These are phyloP conservation scores for Holcopasites calliopsidis DNA, from an alignment of 1,140 invertebrate genomes.

Conservation along the genomic window DNA sequence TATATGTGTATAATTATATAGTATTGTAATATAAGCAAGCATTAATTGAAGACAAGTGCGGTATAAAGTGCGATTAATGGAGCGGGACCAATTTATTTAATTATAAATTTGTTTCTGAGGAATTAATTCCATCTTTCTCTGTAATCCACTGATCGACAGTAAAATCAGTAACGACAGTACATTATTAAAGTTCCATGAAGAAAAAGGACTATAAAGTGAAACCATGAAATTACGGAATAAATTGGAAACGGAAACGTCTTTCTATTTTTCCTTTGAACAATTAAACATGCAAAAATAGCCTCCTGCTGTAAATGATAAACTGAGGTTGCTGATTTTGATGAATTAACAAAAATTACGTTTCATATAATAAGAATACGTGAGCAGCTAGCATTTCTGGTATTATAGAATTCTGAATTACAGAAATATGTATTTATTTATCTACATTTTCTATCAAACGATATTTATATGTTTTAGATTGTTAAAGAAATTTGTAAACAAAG, in stretches of 20 bases:
- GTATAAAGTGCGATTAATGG: constrained; percentile 57
- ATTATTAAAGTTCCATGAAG: constrained; percentile 21
- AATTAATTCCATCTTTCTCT: not conserved
- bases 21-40: constrained; percentile 39
- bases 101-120: constrained; percentile 34
- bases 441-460: constrained; percentile 71
- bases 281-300: too few species aligned
- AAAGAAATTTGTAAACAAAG: constrained; percentile 67
- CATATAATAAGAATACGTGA: too few species aligned
- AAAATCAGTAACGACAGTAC: not conserved
- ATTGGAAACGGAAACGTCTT: not conserved
- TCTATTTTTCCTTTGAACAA: too few species aligned
- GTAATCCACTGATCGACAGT: not conserved
- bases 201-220: constrained; percentile 47
- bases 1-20: constrained; percentile 15
- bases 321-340: not conserved
- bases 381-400: not conserved
- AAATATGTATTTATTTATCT: constrained; percentile 66
- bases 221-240: not conserved
- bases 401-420: constrained; percentile 25
- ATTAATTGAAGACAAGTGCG: constrained; percentile 24
- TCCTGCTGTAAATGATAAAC: constrained; percentile 2
- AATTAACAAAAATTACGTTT: not conserved
- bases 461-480: constrained; percentile 73
- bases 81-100: constrained; percentile 57